Evolutionary conservation across 2,888 invertebrate species (phyloP), one percentile per base, ranked within the genome.

Genomic region (Fabriciana adippe): DNA sequence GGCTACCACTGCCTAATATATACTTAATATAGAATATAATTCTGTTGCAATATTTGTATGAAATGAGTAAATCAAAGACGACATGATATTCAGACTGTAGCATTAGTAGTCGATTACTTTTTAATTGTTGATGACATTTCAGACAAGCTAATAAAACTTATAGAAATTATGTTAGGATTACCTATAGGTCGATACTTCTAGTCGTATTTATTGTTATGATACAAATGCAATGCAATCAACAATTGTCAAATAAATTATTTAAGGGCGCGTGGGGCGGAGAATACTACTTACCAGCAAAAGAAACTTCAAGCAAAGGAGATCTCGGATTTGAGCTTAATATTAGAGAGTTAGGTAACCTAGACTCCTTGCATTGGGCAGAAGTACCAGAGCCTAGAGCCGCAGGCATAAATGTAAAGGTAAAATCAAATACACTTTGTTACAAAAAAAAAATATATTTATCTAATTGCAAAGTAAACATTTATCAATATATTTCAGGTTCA

Each of bases 341-440:
- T 64, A 67, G 63, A n/a, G 73, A 54, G 15, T 69, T 73, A 61
- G 85, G 86, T 14, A 75, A 84, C 41, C 55, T 86, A 0, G 73
- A 81, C 1, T 80, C 86, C 1, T 67, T 87, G 16, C 71, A 78
- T 3, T 88, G 87, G 87, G 72, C 81, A 6, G 80, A 84, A 73
- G 73, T 73, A 16, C 67, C 73, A 0, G 68, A 76, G 54, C 21
- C 68, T 2, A 62, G 59, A 6, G 72, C 64, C 8, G 6, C 74
- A 45, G 85, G 82, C 35, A 67, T 84, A 6, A 50, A 71, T 41
- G 85, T 89, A 0, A 80, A 75, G 75, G 89, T 89, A 76, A 15
- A 63, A 14, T n/a, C 13, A 0, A 47, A 45, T 51, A 47, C 13
- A 16, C n/a, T 6, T 50, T 16, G n/a, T 35, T 26, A 59, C 4